Evolutionary conservation across 92 coral and sea anemone species (phyloP).

Genomic region (Zoanthus solanderi): DNA sequence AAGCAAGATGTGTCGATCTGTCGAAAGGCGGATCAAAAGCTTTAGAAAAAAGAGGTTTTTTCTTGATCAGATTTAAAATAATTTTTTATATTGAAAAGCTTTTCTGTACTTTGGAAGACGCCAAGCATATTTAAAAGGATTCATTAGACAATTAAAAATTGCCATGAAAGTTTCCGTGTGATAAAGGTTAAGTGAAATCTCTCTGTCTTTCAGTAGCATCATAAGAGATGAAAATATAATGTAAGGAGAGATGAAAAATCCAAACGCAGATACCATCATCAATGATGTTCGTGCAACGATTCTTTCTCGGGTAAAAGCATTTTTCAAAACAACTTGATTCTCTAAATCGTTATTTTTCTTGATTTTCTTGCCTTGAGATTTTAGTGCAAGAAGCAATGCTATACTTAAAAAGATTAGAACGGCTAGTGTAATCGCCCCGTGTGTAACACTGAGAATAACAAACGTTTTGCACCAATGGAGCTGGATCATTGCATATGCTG

Average conservation of each 20-base stretch:
- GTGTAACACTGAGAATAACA: not conserved
- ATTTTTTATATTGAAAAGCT: not conserved
- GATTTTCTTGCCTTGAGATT: not conserved
- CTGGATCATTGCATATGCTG: not conserved
- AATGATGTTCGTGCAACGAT: not conserved
- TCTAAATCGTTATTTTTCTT: not conserved
- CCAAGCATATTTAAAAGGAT: not conserved
- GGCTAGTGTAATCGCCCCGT: too few relatives aligned
- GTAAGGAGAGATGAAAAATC: not conserved
- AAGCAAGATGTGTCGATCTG: too few relatives aligned
- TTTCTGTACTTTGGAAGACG: not conserved
- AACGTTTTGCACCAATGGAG: not conserved
- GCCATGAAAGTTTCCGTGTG: not conserved
- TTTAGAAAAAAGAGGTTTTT: not conserved
- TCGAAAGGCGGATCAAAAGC: too few relatives aligned
- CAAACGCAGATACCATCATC: not conserved
- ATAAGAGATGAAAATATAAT: not conserved
- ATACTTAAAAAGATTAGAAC: not conserved
- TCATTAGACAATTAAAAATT: not conserved
- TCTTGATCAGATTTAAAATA: not conserved
- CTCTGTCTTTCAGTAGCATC: not conserved
- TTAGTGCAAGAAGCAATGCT: not conserved
- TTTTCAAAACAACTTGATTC: not conserved
- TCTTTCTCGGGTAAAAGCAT: not conserved
- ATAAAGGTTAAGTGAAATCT: not conserved